Evolutionary conservation across 2,888 invertebrate species (phyloP), one percentile per base, ranked within the genome.

Genomic region (Agrilus biguttatus): DNA sequence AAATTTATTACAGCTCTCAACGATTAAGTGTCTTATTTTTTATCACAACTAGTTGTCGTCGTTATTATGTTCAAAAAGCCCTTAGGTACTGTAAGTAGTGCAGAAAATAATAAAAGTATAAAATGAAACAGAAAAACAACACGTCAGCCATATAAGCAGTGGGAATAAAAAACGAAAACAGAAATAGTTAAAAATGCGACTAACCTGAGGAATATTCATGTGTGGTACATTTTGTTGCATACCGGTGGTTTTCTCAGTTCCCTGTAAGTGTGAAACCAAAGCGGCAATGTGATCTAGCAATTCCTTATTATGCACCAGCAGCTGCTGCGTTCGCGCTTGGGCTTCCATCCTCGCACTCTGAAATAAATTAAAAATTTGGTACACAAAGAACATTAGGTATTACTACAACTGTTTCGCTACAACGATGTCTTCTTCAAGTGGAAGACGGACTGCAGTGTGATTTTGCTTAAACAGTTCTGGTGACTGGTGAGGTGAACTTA

Each of bases 291-390:
- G 96, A 60, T 95, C 93, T 51, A 97, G 69, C 37, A 97, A 69
- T 65, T 96, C 96, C 54, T 91, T 83, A 69, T 97, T 97, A 63
- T 96, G 93, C 41, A 91, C 80, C 53, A 97, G 69, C 47, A 97
- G 72, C 66, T 96, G 95, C 62, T 96, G 93, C 6, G 92, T 93
- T 52, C 93, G 78, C 13, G 92, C 75, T 78, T 85, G 68, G 6
- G 67, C 62, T 51, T 67, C 67, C 51, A 67, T 51, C 49, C 67
- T 55, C 10, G 67, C 67, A 45, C 60, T 58, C 65, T 67, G 45
- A 13, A 50, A 47, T 7, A n/a, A 50, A 47, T 17, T 17, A 2
- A 2, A 21, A 19, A 17, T n/a, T n/a, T n/a, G n/a, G 23, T 21
- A 21, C 21, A 6, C 7, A 21, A 5, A 21, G 5, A 21, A 21